phyloP scores from a whole-genome alignment of 2,888 invertebrate genomes.

The Thecocarcelia acutangulata region DNA sequence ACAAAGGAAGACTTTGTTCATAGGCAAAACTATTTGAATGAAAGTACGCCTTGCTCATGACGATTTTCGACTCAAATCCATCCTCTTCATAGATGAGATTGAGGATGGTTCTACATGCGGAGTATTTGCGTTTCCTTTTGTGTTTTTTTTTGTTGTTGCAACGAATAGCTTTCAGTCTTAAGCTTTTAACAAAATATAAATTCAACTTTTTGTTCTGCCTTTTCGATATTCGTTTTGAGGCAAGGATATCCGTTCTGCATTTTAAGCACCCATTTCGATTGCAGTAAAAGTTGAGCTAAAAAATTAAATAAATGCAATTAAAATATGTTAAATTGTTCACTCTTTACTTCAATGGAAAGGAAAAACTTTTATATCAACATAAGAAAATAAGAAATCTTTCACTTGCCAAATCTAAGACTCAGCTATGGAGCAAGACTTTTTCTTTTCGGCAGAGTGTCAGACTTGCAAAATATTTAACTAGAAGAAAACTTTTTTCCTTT shows the following conservation, averaged over 20 bases:
- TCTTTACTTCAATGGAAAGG: neutral
- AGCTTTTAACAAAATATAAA: neutral
- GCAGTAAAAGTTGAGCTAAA: neutral
- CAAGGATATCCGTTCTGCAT: slow-evolving; percentile 10
- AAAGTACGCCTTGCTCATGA: no score
- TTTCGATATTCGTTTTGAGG: neutral
- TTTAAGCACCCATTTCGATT: neutral
- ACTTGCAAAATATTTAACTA: neutral
- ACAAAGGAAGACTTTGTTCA: no score
- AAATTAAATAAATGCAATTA: slow-evolving; percentile 4
- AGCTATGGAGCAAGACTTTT: neutral
- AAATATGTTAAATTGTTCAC: slow-evolving; percentile 15
- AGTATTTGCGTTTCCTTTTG: no score
- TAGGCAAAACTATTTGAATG: no score
- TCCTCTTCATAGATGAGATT: no score
- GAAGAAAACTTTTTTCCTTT: slow-evolving; percentile 5
- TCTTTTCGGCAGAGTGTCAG: neutral
- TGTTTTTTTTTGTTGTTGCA: no score
- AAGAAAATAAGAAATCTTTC: neutral
- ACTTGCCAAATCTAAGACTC: neutral
- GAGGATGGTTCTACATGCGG: no score
- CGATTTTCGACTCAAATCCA: no score
- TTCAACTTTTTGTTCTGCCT: neutral
- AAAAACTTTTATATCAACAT: neutral
- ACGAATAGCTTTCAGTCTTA: neutral